A percentile compares a stretch with the other conserved stretches of the same genome.
Conservation (phyloP, 1,140 invertebrate genomes). For the Diorhabda elongata region DNA sequence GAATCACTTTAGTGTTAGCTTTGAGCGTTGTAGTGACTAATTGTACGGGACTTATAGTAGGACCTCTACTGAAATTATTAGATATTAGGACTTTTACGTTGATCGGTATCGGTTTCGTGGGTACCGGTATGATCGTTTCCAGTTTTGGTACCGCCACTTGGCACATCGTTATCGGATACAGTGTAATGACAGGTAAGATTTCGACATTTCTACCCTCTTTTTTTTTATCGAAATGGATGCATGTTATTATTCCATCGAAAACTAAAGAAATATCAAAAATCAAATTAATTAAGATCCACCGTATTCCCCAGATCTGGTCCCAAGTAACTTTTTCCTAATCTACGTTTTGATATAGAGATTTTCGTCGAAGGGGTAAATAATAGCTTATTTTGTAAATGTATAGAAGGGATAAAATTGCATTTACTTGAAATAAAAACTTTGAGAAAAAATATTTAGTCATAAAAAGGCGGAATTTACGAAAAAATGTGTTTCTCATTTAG, state of each 20-base stretch:
- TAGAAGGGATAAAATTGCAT: too few species aligned
- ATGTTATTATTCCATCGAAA: neutral
- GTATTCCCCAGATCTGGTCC: neutral
- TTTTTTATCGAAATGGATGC: neutral
- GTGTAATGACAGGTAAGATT: constrained; percentile 58
- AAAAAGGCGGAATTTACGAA: too few species aligned
- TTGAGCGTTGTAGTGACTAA: constrained; percentile 64
- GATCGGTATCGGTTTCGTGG: constrained; percentile 57
- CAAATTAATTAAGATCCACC: neutral
- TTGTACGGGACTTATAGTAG: constrained; percentile 65
- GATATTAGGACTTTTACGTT: constrained; percentile 61
- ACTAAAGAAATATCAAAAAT: neutral
- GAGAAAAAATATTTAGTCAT: neutral
- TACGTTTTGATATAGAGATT: neutral
- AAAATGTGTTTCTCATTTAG: too few species aligned
- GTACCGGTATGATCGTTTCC: constrained; percentile 58
- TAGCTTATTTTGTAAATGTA: neutral
- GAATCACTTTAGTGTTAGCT: constrained; percentile 65
- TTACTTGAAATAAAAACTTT: constrained; percentile 1
- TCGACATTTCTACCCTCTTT: neutral
- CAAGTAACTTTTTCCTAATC: neutral
- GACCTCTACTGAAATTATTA: constrained; percentile 60
- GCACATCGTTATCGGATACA: constrained; percentile 65
- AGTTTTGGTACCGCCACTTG: constrained; percentile 57
- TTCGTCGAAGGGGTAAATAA: too few species aligned